phyloP scores from a whole-genome alignment of 2,113 vertebrate species.

The Aphyosemion australe region DNA sequence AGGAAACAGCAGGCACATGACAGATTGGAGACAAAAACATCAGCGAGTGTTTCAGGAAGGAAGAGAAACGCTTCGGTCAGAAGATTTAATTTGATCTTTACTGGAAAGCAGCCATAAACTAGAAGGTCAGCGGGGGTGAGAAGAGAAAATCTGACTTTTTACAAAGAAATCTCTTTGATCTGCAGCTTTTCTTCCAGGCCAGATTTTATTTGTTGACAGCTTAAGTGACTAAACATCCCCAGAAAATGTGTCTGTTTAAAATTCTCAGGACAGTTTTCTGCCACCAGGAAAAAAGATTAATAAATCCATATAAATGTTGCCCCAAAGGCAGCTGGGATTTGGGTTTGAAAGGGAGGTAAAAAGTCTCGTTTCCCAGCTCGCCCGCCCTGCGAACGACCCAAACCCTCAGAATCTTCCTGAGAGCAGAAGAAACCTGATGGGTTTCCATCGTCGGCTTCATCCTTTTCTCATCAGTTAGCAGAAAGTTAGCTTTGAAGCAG shows the following conservation, averaged over 20 bases:
- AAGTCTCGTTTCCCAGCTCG: slow-evolving; percentile 36
- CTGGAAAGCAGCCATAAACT: slow-evolving; percentile 45
- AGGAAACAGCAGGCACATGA: slow-evolving; percentile 46
- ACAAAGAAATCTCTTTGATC: slow-evolving; percentile 4
- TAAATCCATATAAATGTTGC: slow-evolving; percentile 12
- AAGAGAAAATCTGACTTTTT: slow-evolving; percentile 34
- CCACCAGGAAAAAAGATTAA: slow-evolving; percentile 1
- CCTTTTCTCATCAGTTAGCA: slow-evolving; percentile 1
- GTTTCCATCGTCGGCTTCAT: not conserved
- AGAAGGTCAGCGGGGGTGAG: not conserved
- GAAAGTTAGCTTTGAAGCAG: too few relatives aligned
- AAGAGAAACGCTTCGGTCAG: slow-evolving; percentile 14
- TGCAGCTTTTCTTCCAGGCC: not conserved
- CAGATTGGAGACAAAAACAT: slow-evolving; percentile 62
- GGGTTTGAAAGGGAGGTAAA: slow-evolving; percentile 40
- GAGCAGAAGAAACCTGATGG: slow-evolving; percentile 29
- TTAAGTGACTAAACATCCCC: slow-evolving; percentile 4
- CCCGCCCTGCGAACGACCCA: not conserved
- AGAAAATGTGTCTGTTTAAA: slow-evolving; percentile 4
- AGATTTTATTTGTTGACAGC: not conserved
- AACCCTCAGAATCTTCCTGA: slow-evolving; percentile 41
- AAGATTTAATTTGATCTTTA: slow-evolving; percentile 12
- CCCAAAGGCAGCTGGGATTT: not conserved
- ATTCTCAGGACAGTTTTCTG: not conserved
- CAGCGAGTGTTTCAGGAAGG: not conserved